phyloP scores from a whole-genome alignment of 2,888 invertebrate genomes.

The Synanthedon myopaeformis region DNA sequence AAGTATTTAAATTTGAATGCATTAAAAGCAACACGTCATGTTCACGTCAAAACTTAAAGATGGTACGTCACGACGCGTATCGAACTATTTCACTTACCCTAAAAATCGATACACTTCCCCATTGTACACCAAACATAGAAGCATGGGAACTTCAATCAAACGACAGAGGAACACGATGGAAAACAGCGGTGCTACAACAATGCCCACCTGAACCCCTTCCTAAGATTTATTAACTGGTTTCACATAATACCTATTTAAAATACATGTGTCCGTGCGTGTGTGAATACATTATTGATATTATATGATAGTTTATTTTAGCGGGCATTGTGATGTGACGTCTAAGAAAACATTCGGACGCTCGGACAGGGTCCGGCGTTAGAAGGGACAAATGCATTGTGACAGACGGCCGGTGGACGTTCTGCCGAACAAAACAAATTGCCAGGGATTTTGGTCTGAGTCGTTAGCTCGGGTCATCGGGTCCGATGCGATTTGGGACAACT shows the following conservation, averaged over 20 bases:
- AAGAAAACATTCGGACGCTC: conserved; percentile 30
- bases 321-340: conserved; percentile 37
- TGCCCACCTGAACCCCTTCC: conserved; percentile 29
- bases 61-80: conserved; percentile 46
- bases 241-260: conserved; percentile 66
- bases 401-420: conserved; percentile 19
- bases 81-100: conserved; percentile 40
- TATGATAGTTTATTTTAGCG: conserved; percentile 67
- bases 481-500: conserved; percentile 68
- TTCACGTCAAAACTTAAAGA: conserved; percentile 48
- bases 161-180: conserved; percentile 16
- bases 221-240: conserved; percentile 55
- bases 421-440: conserved; percentile 35
- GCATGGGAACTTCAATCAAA: conserved; percentile 62
- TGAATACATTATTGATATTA: conserved; percentile 68
- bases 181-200: conserved; percentile 14
- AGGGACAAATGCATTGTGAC: conserved; percentile 31
- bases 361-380: conserved; percentile 17
- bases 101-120: conserved; percentile 43
- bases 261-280: conserved; percentile 61
- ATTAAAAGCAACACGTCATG: conserved; percentile 40
- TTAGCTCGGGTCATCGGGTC: conserved; percentile 64
- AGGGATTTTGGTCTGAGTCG: conserved; percentile 63
- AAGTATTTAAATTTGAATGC: conserved; percentile 34
- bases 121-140: conserved; percentile 30